Evolutionary conservation across 2,888 invertebrate species (phyloP).

Genomic region (Drosophila tanythrix): DNA sequence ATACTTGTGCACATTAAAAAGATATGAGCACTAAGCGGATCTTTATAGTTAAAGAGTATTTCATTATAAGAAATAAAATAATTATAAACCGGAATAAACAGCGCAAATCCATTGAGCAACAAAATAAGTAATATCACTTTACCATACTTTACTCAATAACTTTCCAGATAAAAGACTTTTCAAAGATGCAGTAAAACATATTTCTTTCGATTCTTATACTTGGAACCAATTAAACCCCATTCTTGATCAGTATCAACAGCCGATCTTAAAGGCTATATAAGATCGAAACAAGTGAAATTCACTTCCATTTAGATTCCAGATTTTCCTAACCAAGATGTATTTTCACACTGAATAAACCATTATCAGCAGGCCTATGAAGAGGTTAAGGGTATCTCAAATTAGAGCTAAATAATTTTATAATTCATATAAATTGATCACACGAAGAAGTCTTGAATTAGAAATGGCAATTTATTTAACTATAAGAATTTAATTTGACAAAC

Average conservation of each 20-base stretch:
- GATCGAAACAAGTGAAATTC: background rate
- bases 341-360: background rate
- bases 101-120: background rate
- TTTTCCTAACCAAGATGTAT: background rate
- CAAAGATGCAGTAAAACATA: background rate
- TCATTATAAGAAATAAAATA: background rate
- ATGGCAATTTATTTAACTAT: background rate
- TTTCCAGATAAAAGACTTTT: background rate
- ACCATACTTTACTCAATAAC: background rate
- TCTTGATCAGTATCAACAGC: rapidly evolving
- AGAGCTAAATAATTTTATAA: background rate
- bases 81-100: background rate
- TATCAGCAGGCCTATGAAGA: background rate
- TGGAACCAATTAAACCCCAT: background rate
- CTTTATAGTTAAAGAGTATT: background rate
- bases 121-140: background rate
- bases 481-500: background rate
- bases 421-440: background rate
- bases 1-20: slow-evolving; percentile 3
- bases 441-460: too few species aligned
- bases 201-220: background rate
- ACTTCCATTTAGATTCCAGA: background rate
- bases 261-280: background rate
- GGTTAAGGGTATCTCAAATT: background rate
- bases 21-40: background rate